Percentiles rank a stretch among this genome's conserved stretches.
phyloP scores from a whole-genome alignment of 2,113 vertebrate species.

The Piprites chloris region DNA sequence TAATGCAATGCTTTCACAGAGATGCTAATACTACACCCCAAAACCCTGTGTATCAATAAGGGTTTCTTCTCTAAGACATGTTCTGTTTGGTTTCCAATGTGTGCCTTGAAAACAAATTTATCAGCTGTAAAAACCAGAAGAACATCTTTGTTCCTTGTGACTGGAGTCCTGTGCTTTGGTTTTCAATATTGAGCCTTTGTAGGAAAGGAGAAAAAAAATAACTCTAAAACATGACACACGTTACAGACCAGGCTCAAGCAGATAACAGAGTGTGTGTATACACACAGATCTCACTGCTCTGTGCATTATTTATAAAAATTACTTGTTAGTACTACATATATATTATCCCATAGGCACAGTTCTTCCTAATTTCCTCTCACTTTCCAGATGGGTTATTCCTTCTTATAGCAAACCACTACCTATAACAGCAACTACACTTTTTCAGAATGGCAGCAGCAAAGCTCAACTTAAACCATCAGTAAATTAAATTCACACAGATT shows the following conservation, averaged over 20 bases:
- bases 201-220: slow-evolving; percentile 47
- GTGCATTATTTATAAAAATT: neutral
- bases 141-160: slow-evolving; percentile 71
- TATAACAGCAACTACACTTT: neutral
- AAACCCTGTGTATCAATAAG: slow-evolving; percentile 8
- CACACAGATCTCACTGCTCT: neutral
- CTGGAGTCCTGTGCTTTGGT: slow-evolving; percentile 56
- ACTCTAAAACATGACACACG: neutral
- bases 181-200: slow-evolving; percentile 35
- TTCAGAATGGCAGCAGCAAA: neutral
- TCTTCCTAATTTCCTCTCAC: neutral
- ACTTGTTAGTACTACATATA: neutral
- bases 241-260: neutral
- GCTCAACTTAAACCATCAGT: neutral
- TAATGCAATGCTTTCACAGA: slow-evolving; percentile 29
- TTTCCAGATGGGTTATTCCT: neutral
- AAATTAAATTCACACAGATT: neutral
- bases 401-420: neutral
- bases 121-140: slow-evolving; percentile 70
- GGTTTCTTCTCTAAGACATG: slow-evolving; percentile 29
- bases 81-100: slow-evolving; percentile 55
- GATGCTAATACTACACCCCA: slow-evolving; percentile 39
- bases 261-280: neutral
- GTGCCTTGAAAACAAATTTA: slow-evolving; percentile 66
- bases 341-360: neutral